Base-by-base conservation (phyloP, 2,888 invertebrate species). In the Carterocephalus palaemon region DNA sequence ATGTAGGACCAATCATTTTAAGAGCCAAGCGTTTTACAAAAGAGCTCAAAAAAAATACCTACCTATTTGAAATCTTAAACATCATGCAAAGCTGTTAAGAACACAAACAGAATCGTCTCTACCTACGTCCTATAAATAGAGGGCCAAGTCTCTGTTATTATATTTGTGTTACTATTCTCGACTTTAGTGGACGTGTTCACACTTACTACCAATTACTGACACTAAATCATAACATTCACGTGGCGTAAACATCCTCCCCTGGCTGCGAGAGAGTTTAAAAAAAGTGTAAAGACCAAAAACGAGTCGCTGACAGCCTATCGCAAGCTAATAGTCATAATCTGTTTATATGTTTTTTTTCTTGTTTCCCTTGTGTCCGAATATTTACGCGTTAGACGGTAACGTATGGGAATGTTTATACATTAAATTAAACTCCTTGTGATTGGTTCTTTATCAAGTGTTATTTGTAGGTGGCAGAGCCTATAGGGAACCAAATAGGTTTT, bases 141-240 rank as follows among this genome's bases (percentile, higher is more conserved):
- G 62, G 54, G 52, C 45, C 50, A 56, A 69, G 71, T 75, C 73
- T 75, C 75, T 83, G 82, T 81, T 82, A 80, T 82, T 80, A 74
- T 84, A 81, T 81, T 82, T 73, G 72, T 76, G 69, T 70, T 74
- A 75, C 74, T 71, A 74, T 75, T 77, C 73, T 75, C 69, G 64
- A 70, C 73, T 73, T 76, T 80, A 81, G 80, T 80, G 72, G 69
- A 74, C 76, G 70, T 71, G 77, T 83, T 84, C 82, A 83, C 84
- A 81, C 84, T 83, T 77, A 71, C 75, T 78, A 66, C 73, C 79
- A 81, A 84, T 84, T 79, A 82, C 80, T 79, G 71, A 73, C 80
- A 80, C 77, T 81, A 80, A 81, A 82, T 84, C 83, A 84, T 79
- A 78, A 70, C 71, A 76, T 75, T 67, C 75, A 80, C 79, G 72